Percentiles rank a stretch among this genome's conserved stretches.
Evolutionary conservation across 2,113 vertebrate genomes (phyloP).

Genomic region (Tor tambroides): DNA sequence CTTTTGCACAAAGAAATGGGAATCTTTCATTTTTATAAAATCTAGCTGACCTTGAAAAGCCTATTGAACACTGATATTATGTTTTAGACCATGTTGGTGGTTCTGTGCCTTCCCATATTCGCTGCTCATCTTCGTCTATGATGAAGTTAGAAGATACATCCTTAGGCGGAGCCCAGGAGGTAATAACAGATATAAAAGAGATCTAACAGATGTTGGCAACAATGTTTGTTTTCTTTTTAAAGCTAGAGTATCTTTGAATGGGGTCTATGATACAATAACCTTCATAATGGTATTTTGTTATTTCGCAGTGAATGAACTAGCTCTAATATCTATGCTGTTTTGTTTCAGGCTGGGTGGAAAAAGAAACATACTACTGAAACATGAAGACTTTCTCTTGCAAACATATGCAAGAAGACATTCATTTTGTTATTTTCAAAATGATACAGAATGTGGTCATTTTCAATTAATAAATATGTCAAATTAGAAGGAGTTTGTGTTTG

Average conservation of each 20-base stretch:
- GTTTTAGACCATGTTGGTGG: conserved; percentile 78
- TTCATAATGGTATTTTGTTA: background rate
- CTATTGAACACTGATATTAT: background rate
- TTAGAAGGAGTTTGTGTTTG: background rate
- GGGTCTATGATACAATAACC: background rate
- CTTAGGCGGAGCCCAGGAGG: conserved; percentile 79
- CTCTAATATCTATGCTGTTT: conserved; percentile 37
- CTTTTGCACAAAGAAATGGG: background rate
- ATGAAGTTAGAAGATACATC: conserved; percentile 80
- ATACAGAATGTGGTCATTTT: conserved; percentile 3
- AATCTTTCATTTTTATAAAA: too few species aligned
- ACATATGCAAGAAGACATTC: background rate
- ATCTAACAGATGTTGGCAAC: background rate
- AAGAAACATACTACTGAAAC: conserved; percentile 84
- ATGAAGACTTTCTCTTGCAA: background rate
- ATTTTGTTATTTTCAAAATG: conserved; percentile 27
- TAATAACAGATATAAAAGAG: conserved; percentile 65
- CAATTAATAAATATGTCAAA: conserved; percentile 11
- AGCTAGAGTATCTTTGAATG: background rate
- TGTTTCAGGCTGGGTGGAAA: conserved; percentile 83
- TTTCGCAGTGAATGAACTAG: background rate
- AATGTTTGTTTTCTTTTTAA: background rate
- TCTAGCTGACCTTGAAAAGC: background rate
- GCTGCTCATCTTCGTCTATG: conserved; percentile 80
- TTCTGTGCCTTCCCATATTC: conserved; percentile 82